Conservation (phyloP, 2,113 vertebrate species). For the Cygnus atratus region DNA sequence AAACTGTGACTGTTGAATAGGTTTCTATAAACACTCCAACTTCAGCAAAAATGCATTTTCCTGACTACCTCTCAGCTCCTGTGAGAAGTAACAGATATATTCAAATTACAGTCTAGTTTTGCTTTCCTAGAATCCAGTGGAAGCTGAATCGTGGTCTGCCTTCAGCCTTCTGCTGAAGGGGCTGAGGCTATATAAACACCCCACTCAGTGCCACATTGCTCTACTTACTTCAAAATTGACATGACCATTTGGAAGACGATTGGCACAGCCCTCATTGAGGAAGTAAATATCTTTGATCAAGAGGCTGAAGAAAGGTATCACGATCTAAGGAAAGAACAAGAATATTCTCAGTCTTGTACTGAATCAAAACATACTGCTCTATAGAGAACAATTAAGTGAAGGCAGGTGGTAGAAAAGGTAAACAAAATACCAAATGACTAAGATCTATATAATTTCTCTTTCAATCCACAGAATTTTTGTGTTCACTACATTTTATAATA, state of each 20-base stretch:
- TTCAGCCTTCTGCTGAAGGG: background rate
- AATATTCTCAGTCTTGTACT: background rate
- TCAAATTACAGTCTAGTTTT: background rate
- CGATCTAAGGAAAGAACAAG: slow-evolving; percentile 82
- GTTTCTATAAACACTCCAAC: background rate
- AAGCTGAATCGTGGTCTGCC: background rate
- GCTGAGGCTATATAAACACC: background rate
- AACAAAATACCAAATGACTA: background rate
- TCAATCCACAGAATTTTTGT: background rate
- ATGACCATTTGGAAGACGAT: slow-evolving; percentile 88
- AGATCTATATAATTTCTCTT: background rate
- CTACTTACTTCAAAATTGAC: slow-evolving; percentile 90
- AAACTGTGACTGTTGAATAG: background rate
- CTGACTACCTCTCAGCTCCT: background rate
- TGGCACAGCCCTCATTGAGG: slow-evolving; percentile 92
- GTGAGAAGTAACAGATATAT: background rate
- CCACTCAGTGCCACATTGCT: background rate
- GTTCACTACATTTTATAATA: background rate
- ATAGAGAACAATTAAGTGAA: background rate
- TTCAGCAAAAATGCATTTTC: background rate
- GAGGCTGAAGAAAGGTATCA: slow-evolving; percentile 97
- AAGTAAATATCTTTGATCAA: slow-evolving; percentile 97
- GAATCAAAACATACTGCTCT: background rate
- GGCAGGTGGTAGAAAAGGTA: background rate
- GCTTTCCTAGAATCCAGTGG: background rate